phyloP scores from a whole-genome alignment of 2,888 invertebrate genomes.

The Aphodius granarius region DNA sequence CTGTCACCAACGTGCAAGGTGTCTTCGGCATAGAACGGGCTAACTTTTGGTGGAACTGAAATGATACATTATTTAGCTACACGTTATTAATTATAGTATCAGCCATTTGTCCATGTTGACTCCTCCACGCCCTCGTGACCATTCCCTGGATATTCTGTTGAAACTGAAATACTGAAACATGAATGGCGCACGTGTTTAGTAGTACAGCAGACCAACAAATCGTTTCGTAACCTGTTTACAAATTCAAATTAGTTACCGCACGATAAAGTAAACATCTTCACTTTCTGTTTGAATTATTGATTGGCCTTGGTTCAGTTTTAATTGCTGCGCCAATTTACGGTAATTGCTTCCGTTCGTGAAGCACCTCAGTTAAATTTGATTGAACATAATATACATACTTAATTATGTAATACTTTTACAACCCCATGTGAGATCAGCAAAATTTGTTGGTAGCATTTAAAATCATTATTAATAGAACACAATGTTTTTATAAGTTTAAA shows the following conservation, averaged over 20 bases:
- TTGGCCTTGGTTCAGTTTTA: not conserved
- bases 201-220: not conserved
- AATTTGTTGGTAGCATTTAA: too few relatives aligned
- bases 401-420: not conserved
- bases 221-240: not conserved
- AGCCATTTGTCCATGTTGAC: not conserved
- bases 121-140: not conserved
- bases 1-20: constrained; percentile 73
- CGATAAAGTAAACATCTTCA: not conserved
- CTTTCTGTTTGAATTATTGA: not conserved
- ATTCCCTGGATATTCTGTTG: too few relatives aligned
- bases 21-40: constrained; percentile 70
- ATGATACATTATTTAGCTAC: constrained; percentile 39
- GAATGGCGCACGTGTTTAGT: not conserved
- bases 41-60: constrained; percentile 78
- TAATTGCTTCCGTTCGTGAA: not conserved
- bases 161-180: not conserved
- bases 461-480: too few relatives aligned
- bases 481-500: too few relatives aligned
- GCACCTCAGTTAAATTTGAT: not conserved
- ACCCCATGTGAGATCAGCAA: too few relatives aligned
- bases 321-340: not conserved
- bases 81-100: not conserved
- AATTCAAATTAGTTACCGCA: not conserved
- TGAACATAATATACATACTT: not conserved